Percentiles rank a stretch among this genome's conserved stretches.
Conservation (phyloP, 2,113 vertebrate genomes). For the Tachysurus fulvidraco region DNA sequence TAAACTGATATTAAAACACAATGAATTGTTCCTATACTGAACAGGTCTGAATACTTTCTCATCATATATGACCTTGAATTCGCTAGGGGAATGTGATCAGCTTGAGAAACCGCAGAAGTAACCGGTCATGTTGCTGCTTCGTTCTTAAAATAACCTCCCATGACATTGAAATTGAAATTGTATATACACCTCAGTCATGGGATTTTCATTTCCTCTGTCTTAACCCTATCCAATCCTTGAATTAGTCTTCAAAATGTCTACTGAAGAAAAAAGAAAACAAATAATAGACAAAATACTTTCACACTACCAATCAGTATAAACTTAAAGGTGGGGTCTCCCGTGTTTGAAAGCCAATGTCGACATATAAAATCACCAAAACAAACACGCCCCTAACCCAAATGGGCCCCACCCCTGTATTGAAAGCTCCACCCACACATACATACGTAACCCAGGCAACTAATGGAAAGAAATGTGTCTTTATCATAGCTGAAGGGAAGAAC, state of each 20-base stretch:
- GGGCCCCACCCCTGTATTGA: too few species aligned
- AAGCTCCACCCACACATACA: too few species aligned
- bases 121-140: not conserved
- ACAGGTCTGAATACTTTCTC: not conserved
- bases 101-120: conserved; percentile 22
- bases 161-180: not conserved
- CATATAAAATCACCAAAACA: too few species aligned
- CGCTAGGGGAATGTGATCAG: conserved; percentile 2
- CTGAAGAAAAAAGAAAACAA: not conserved
- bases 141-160: conserved; percentile 8
- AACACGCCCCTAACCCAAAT: too few species aligned
- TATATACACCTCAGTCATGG: conserved; percentile 1
- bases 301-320: not conserved
- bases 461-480: too few species aligned
- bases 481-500: too few species aligned
- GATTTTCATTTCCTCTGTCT: not conserved
- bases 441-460: too few species aligned
- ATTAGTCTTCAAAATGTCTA: not conserved
- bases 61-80: not conserved
- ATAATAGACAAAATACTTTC: not conserved
- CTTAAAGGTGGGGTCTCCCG: not conserved
- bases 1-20: not conserved
- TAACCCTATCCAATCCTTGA: not conserved
- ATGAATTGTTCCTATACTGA: not conserved
- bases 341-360: too few species aligned